These are phyloP conservation scores for Drosophila fuyamai DNA, from an alignment of 1,140 invertebrate genomes.

Conservation along the genomic window DNA sequence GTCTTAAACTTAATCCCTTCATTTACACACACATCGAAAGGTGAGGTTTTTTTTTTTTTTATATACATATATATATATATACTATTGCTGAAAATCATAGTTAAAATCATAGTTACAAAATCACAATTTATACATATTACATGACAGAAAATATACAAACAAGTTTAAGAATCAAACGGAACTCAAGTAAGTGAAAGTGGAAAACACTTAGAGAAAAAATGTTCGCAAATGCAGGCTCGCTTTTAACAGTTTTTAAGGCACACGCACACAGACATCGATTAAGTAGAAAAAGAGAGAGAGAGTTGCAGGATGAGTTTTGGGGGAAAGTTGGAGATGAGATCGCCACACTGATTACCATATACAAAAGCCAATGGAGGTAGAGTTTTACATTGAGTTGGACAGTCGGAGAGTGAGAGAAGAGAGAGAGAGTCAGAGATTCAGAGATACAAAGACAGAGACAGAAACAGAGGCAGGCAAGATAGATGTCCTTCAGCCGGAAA, in stretches of 20 bases:
- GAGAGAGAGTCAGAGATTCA: conserved; percentile 43
- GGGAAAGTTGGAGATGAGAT: conserved; percentile 34
- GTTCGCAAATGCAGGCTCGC: conserved; percentile 73
- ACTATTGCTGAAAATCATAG: conserved; percentile 52
- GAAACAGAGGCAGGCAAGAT: conserved; percentile 32
- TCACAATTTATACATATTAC: conserved; percentile 54
- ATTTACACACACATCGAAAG: conserved; percentile 55
- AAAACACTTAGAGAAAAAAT: conserved; percentile 58
- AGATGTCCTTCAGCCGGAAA: conserved; percentile 42
- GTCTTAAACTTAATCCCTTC: conserved; percentile 20
- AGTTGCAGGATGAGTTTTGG: conserved; percentile 28
- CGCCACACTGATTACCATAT: conserved; percentile 56
- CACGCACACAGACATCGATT: conserved; percentile 65
- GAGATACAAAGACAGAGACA: conserved; percentile 38
- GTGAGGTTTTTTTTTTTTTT: conserved; percentile 44
- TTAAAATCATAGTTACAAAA: conserved; percentile 36
- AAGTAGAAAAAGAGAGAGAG: conserved; percentile 25
- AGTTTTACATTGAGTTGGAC: conserved; percentile 30
- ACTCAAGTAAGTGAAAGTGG: conserved; percentile 44
- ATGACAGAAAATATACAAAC: conserved; percentile 59
- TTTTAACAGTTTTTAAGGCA: conserved; percentile 63
- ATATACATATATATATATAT: conserved; percentile 38
- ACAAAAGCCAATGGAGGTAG: conserved; percentile 57
- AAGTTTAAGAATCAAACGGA: conserved; percentile 46
- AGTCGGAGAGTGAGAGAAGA: conserved; percentile 44